phyloP scores from a whole-genome alignment of 2,888 invertebrate species.

The Sinelater perroti region DNA sequence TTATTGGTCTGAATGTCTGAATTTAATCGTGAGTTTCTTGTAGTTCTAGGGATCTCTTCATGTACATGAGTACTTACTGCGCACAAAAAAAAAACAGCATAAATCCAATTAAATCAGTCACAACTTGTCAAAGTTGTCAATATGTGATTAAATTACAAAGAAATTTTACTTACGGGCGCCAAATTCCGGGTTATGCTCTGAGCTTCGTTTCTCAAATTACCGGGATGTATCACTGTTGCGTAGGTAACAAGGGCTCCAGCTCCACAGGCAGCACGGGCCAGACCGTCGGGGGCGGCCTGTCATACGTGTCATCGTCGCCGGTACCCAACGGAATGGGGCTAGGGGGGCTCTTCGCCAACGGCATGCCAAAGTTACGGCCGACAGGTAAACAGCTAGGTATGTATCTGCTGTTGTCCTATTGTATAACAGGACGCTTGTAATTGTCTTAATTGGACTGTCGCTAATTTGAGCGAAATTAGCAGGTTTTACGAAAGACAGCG shows the following conservation, averaged over 20 bases:
- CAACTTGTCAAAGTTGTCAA: too few species aligned
- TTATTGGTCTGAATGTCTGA: too few species aligned
- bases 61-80: too few species aligned
- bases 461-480: too few species aligned
- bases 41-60: too few species aligned
- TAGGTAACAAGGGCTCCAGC: slow-evolving; percentile 27
- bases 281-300: slow-evolving; percentile 51
- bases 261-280: slow-evolving; percentile 48
- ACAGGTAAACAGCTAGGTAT: slow-evolving; percentile 65
- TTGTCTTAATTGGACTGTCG: not conserved
- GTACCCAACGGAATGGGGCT: slow-evolving; percentile 60
- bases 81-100: too few species aligned
- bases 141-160: too few species aligned
- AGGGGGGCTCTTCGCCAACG: slow-evolving; percentile 82
- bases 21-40: too few species aligned
- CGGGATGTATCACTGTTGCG: slow-evolving; percentile 1
- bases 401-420: not conserved
- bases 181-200: too few species aligned
- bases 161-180: too few species aligned
- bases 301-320: slow-evolving; percentile 42
- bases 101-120: too few species aligned
- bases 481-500: slow-evolving; percentile 36
- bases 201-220: too few species aligned
- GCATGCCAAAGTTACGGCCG: slow-evolving; percentile 83
- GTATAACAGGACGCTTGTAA: not conserved